Conservation (phyloP, 92 coral and sea anemone genomes). For the Paragorgia papillata region DNA sequence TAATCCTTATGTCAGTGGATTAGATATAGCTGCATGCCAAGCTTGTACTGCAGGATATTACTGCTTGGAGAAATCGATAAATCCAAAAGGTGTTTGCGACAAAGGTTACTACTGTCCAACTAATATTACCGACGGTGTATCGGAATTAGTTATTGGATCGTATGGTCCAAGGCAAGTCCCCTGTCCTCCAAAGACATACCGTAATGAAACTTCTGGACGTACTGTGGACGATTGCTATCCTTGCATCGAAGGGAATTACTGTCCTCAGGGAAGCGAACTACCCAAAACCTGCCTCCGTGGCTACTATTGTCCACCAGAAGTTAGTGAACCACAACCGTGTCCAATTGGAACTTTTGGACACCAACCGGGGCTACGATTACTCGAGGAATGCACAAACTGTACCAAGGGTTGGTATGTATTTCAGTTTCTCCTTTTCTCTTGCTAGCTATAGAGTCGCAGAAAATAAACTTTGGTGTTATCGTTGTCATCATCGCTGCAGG, state of each 20-base stretch:
- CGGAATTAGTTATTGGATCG: constrained; percentile 86
- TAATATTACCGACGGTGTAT: constrained; percentile 92
- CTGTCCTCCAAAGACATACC: constrained; percentile 87
- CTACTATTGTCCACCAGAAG: constrained; percentile 87
- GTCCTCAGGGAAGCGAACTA: constrained; percentile 76
- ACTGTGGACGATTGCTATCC: constrained; percentile 70
- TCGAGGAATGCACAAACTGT: constrained; percentile 89
- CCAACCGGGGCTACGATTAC: constrained; percentile 63
- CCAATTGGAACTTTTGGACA: constrained; percentile 87
- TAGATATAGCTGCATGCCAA: constrained; percentile 65
- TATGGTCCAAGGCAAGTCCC: constrained; percentile 90
- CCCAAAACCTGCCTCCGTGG: constrained; percentile 81
- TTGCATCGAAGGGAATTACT: constrained; percentile 75
- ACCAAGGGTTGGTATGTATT: constrained; percentile 91
- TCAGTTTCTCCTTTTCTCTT: background rate
- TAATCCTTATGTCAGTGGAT: constrained; percentile 66
- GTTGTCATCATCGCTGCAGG: background rate
- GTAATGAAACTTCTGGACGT: constrained; percentile 73
- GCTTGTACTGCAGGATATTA: constrained; percentile 94
- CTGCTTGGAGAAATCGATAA: constrained; percentile 73
- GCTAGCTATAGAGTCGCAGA: too few relatives aligned
- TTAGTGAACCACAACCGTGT: constrained; percentile 96
- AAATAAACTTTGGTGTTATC: background rate
- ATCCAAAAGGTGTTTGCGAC: constrained; percentile 71
- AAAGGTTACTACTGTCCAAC: constrained; percentile 96